phyloP scores from a whole-genome alignment of 2,113 vertebrate genomes.

The Cinclus mexicanus region DNA sequence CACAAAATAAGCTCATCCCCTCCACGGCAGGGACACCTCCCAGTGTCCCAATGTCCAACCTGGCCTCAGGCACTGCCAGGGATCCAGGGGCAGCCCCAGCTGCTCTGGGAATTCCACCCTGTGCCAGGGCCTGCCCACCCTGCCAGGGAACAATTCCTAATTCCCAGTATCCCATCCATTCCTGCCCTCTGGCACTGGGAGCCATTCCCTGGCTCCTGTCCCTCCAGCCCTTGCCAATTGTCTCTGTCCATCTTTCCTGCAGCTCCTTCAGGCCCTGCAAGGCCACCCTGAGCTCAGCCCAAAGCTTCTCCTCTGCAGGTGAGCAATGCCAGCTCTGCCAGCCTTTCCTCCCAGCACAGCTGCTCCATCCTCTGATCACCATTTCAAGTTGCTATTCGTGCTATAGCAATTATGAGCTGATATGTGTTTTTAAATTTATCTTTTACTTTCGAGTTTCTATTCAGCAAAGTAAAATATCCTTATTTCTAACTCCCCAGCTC shows the following conservation, averaged over 20 bases:
- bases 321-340: not conserved
- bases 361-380: not conserved
- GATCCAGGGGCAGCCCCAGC: not conserved
- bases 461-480: not conserved
- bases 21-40: not conserved
- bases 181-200: not conserved
- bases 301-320: not conserved
- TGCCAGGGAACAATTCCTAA: not conserved
- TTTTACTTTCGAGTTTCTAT: not conserved
- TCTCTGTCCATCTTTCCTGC: not conserved
- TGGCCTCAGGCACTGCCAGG: not conserved
- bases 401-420: not conserved
- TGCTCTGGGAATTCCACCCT: not conserved
- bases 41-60: not conserved
- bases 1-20: not conserved
- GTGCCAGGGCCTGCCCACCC: not conserved
- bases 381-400: not conserved
- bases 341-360: not conserved
- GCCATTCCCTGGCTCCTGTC: not conserved
- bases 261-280: not conserved
- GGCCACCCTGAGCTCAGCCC: not conserved
- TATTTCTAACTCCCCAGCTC: not conserved
- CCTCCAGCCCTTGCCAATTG: not conserved
- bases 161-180: fast-evolving
- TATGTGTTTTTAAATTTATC: not conserved